phyloP scores from a whole-genome alignment of 2,113 vertebrate species.

The Apodemus speciosus region DNA sequence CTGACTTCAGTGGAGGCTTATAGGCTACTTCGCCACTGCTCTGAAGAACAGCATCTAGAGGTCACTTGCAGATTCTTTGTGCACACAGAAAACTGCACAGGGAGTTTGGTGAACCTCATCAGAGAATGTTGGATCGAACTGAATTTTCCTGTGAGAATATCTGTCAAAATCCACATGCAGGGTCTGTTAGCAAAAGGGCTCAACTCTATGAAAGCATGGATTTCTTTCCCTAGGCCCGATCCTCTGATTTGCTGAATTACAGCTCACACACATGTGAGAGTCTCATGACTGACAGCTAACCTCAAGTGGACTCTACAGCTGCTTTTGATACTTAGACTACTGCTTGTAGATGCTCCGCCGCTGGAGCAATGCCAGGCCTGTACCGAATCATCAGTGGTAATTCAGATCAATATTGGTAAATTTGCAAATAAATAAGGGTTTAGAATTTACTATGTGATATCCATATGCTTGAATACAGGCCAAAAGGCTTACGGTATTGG shows the following conservation, averaged over 20 bases:
- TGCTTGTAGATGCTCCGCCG: neutral
- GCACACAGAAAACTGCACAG: neutral
- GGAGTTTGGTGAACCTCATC: neutral
- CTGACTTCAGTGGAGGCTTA: neutral
- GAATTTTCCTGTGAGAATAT: neutral
- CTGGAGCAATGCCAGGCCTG: neutral
- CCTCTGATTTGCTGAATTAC: neutral
- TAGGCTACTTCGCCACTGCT: neutral
- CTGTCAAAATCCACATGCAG: neutral
- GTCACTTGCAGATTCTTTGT: neutral
- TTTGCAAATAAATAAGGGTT: neutral
- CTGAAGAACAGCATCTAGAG: neutral
- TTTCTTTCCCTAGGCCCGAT: neutral
- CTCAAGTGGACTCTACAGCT: neutral
- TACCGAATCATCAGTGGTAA: too few relatives aligned
- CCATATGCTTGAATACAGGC: neutral
- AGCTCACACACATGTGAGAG: neutral
- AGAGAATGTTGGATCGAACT: fast-evolving
- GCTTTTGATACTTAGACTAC: neutral
- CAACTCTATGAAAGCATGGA: neutral
- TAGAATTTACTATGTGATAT: neutral
- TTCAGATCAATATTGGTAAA: neutral
- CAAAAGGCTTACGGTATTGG: too few relatives aligned
- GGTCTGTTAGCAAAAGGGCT: neutral
- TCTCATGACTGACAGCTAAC: neutral